Evolutionary conservation across 2,888 invertebrate genomes (phyloP).

Genomic region (Barypeithes pellucidus): DNA sequence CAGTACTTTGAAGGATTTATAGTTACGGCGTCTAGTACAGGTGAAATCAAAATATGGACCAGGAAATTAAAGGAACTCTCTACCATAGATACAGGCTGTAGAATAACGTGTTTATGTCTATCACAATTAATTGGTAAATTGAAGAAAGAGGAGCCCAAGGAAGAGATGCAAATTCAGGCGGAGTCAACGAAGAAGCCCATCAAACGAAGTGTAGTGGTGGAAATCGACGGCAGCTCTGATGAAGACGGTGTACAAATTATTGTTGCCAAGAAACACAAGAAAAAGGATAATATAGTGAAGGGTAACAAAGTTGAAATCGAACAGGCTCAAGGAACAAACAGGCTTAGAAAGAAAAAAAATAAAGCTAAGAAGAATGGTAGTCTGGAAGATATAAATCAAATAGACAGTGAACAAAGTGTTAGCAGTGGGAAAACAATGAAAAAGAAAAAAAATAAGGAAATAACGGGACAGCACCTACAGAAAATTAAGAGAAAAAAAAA

Average conservation of each 20-base stretch:
- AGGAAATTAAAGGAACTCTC: conserved; percentile 73
- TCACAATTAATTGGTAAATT: conserved; percentile 68
- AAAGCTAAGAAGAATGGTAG: background rate
- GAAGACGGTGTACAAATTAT: conserved; percentile 63
- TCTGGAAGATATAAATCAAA: background rate
- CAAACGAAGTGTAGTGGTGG: conserved; percentile 56
- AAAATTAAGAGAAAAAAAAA: conserved; percentile 28
- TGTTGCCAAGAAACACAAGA: background rate
- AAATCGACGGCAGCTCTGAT: conserved; percentile 58
- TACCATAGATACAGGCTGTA: conserved; percentile 78
- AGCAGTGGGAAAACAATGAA: background rate
- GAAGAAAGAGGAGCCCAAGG: conserved; percentile 58
- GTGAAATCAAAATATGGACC: conserved; percentile 85
- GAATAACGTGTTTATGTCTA: conserved; percentile 82
- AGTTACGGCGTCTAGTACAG: conserved; percentile 84
- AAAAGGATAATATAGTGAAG: background rate
- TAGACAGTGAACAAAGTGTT: background rate
- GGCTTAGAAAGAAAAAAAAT: background rate
- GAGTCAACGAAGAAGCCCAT: conserved; percentile 21
- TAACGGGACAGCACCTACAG: conserved; percentile 30
- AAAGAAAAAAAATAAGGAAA: conserved; percentile 52
- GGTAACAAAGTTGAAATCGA: background rate
- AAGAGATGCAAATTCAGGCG: conserved; percentile 50
- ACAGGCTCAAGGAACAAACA: background rate
- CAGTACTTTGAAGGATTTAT: conserved; percentile 67